Conservation (phyloP, 2,888 invertebrate genomes). For the Coelopa pilipes region DNA sequence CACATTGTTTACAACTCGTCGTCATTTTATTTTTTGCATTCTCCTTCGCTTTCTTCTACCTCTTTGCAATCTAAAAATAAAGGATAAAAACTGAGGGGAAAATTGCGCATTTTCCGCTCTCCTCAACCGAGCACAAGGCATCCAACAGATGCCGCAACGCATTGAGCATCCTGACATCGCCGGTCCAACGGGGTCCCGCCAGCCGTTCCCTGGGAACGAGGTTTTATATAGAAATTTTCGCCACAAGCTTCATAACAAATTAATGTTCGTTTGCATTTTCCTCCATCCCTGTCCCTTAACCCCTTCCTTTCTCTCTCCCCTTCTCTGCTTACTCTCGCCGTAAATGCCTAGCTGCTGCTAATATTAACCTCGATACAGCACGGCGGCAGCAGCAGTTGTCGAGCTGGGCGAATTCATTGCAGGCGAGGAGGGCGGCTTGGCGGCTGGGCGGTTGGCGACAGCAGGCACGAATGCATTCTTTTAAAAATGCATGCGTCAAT, state of each 20-base stretch:
- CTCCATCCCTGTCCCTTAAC: too few species aligned
- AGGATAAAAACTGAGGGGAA: not conserved
- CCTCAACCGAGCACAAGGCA: not conserved
- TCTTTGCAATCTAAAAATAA: not conserved
- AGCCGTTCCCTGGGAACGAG: constrained; percentile 24
- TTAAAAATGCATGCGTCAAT: too few species aligned
- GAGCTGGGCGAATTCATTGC: too few species aligned
- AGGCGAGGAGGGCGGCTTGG: too few species aligned
- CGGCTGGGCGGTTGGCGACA: too few species aligned
- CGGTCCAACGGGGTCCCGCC: not conserved
- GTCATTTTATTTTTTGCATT: not conserved
- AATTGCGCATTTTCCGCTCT: too few species aligned
- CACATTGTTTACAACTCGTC: too few species aligned
- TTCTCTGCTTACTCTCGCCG: not conserved
- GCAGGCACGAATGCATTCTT: too few species aligned
- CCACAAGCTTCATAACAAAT: constrained; percentile 27
- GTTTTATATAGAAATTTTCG: constrained; percentile 8
- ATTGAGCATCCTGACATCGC: not conserved
- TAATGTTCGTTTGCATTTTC: not conserved
- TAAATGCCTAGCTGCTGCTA: not conserved
- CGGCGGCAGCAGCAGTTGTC: too few species aligned
- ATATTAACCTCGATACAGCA: constrained; percentile 16
- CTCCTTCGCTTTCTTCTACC: not conserved
- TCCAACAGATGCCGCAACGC: not conserved
- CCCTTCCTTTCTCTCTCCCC: too few species aligned